Percentiles rank a stretch among this genome's conserved stretches.
phyloP scores from a whole-genome alignment of 2,888 invertebrate genomes.

The Cheilosia scutellata region DNA sequence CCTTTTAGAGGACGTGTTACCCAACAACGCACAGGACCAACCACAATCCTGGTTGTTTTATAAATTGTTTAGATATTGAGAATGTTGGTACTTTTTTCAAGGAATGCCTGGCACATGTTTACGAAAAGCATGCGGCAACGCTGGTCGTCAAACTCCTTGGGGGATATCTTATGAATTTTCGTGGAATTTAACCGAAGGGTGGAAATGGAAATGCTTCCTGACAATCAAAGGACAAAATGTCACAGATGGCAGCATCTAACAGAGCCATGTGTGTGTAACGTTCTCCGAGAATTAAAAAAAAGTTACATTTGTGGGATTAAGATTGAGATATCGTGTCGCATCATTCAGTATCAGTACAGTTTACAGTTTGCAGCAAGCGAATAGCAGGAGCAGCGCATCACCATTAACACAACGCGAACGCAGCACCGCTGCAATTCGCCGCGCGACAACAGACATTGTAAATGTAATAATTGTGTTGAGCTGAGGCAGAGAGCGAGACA shows the following conservation, averaged over 20 bases:
- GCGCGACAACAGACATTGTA: constrained; percentile 61
- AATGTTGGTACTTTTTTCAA: constrained; percentile 1
- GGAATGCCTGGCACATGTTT: no score
- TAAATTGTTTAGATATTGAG: constrained; percentile 12
- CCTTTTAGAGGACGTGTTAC: background rate
- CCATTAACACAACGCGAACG: constrained; percentile 26
- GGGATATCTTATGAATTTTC: constrained; percentile 66
- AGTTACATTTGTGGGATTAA: constrained; percentile 19
- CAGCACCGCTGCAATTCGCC: constrained; percentile 53
- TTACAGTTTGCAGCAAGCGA: constrained; percentile 26
- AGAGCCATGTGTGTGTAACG: constrained; percentile 21
- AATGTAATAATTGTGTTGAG: constrained; percentile 43
- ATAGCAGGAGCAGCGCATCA: background rate
- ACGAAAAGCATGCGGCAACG: background rate
- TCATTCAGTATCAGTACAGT: constrained; percentile 42
- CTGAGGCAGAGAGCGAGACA: constrained; percentile 21
- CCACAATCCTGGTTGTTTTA: background rate
- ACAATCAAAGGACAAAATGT: constrained; percentile 67
- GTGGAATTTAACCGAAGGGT: constrained; percentile 54
- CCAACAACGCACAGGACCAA: no score
- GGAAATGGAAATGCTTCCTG: constrained; percentile 52
- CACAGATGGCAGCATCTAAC: constrained; percentile 52
- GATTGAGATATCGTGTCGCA: constrained; percentile 31
- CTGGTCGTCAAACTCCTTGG: constrained; percentile 52
- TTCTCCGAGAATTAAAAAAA: constrained; percentile 37